A percentile compares a stretch with the other conserved stretches of the same genome.
phyloP scores from a whole-genome alignment of 2,797 vertebrate genomes.

The Protonibea diacanthus region DNA sequence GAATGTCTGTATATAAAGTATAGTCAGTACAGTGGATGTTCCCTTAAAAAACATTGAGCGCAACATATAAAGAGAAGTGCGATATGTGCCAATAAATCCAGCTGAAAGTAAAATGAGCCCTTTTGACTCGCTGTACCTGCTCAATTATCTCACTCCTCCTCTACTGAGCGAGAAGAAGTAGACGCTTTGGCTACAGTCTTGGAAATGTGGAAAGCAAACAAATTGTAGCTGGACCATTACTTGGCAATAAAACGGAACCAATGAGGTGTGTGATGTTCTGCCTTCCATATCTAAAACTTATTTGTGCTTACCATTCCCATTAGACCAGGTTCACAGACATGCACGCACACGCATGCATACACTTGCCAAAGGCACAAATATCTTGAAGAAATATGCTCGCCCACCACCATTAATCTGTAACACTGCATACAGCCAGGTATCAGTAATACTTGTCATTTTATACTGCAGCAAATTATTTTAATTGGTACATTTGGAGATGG shows the following conservation, averaged over 20 bases:
- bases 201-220: slow-evolving; percentile 81
- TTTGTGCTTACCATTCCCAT: slow-evolving; percentile 66
- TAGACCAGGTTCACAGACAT: slow-evolving; percentile 40
- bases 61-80: background rate
- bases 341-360: background rate
- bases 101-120: slow-evolving; percentile 41
- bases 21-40: background rate
- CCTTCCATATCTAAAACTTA: slow-evolving; percentile 78
- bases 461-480: background rate
- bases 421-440: slow-evolving; percentile 10
- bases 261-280: slow-evolving; percentile 77
- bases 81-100: slow-evolving; percentile 26
- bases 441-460: background rate
- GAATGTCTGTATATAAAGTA: background rate
- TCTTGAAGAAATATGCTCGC: slow-evolving; percentile 18
- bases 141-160: slow-evolving; percentile 52
- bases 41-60: slow-evolving; percentile 4
- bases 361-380: slow-evolving; percentile 16
- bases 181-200: slow-evolving; percentile 64
- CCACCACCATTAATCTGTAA: slow-evolving; percentile 4
- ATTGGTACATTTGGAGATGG: background rate
- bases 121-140: slow-evolving; percentile 49
- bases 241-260: slow-evolving; percentile 79
- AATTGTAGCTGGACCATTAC: slow-evolving; percentile 72
- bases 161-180: slow-evolving; percentile 42